Conservation (phyloP, 2,797 vertebrate species). For the Kryptopterus vitreolus region DNA sequence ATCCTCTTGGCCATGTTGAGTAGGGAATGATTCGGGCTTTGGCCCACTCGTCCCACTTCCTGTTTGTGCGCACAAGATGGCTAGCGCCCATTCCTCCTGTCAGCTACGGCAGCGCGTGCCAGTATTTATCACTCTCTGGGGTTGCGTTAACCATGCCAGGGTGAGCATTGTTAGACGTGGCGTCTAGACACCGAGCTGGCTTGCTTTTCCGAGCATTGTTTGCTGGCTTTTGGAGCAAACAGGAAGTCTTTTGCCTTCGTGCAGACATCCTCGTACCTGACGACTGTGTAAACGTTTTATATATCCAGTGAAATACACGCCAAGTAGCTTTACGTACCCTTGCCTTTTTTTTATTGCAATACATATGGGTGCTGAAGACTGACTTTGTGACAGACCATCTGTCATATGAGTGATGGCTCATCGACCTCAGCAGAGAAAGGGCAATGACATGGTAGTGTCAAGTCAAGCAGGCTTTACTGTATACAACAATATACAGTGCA, state of each 20-base stretch:
- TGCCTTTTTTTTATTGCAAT: not conserved
- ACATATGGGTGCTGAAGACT: not conserved
- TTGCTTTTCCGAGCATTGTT: slow-evolving; percentile 76
- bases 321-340: not conserved
- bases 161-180: slow-evolving; percentile 55
- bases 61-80: not conserved
- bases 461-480: too few relatives aligned
- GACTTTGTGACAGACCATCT: not conserved
- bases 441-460: too few relatives aligned
- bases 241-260: slow-evolving; percentile 66
- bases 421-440: not conserved
- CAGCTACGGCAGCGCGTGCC: not conserved
- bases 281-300: not conserved
- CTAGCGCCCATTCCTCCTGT: slow-evolving; percentile 22
- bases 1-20: slow-evolving; percentile 1
- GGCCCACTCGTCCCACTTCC: slow-evolving; percentile 5
- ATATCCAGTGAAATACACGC: not conserved
- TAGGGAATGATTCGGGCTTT: slow-evolving; percentile 11
- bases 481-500: too few relatives aligned
- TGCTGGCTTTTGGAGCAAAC: slow-evolving; percentile 68
- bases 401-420: not conserved
- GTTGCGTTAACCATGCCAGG: slow-evolving; percentile 26
- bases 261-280: slow-evolving; percentile 1
- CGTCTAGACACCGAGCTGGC: slow-evolving; percentile 70
- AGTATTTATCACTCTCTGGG: slow-evolving; percentile 35